Conservation (phyloP, 2,113 vertebrate species). For the Sitta europaea region DNA sequence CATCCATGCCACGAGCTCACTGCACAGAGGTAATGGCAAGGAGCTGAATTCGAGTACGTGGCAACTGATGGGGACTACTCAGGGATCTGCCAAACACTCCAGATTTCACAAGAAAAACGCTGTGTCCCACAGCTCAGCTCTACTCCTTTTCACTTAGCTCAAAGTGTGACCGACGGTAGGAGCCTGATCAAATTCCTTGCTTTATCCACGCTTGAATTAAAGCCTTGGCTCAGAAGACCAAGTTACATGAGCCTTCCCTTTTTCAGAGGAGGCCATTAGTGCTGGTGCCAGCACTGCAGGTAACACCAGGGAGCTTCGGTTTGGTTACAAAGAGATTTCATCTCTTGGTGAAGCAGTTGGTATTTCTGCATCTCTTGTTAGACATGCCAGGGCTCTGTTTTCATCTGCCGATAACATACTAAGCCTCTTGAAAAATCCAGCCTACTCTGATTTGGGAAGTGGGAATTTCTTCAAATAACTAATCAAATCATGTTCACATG, state of each 20-base stretch:
- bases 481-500: neutral
- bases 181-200: slow-evolving; percentile 54
- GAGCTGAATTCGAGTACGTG: neutral
- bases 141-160: neutral
- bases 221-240: neutral
- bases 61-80: neutral
- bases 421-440: neutral
- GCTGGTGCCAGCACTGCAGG: neutral
- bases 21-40: neutral
- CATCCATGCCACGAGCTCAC: accelerated
- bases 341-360: neutral
- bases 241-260: neutral
- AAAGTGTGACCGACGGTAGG: neutral
- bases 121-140: neutral
- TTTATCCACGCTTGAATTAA: slow-evolving; percentile 45
- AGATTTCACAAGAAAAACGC: neutral
- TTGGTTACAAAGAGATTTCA: neutral
- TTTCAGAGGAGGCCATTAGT: neutral
- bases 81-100: neutral
- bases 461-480: neutral
- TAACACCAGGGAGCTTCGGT: neutral
- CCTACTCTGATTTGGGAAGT: neutral
- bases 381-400: neutral
- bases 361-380: neutral
- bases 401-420: neutral